A percentile compares a stretch with the other conserved stretches of the same genome.
These are phyloP conservation scores for Iphiclides podalirius DNA, from an alignment of 2,888 invertebrate species.

Conservation along the genomic window DNA sequence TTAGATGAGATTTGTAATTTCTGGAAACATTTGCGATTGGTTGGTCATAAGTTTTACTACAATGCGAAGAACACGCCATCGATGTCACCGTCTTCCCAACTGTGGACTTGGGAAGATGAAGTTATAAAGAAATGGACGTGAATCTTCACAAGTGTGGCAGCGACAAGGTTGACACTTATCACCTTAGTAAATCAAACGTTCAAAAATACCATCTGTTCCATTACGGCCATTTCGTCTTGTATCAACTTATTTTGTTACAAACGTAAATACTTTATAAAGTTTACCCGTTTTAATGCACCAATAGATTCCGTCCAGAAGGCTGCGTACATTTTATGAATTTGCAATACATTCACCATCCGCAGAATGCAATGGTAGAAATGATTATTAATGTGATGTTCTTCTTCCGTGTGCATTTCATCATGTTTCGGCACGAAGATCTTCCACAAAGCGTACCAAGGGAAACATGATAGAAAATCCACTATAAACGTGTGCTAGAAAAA, in stretches of 20 bases:
- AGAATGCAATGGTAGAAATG: conserved; percentile 62
- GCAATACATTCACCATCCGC: conserved; percentile 62
- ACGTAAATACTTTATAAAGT: neutral
- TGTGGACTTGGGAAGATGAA: too few species aligned
- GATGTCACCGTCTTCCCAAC: too few species aligned
- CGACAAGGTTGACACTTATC: too few species aligned
- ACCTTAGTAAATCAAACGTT: too few species aligned
- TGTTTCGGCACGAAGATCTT: conserved; percentile 55
- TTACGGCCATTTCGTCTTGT: too few species aligned
- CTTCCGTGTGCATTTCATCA: conserved; percentile 49
- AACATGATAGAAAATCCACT: conserved; percentile 65
- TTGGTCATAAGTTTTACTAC: too few species aligned
- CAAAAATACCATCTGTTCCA: too few species aligned
- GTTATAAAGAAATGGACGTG: too few species aligned
- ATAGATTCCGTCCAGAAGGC: conserved; percentile 68
- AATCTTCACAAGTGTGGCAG: too few species aligned
- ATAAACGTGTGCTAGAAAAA: conserved; percentile 61
- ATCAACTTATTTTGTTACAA: neutral
- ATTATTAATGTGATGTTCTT: conserved; percentile 45
- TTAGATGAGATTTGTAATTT: too few species aligned
- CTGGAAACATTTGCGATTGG: too few species aligned
- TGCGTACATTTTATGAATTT: conserved; percentile 66
- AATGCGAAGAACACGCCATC: too few species aligned
- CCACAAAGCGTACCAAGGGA: conserved; percentile 70
- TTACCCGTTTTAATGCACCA: conserved; percentile 64